Evolutionary conservation across 2,888 invertebrate species (phyloP), one percentile per base, ranked within the genome.

Genomic region (Netelia melanura): DNA sequence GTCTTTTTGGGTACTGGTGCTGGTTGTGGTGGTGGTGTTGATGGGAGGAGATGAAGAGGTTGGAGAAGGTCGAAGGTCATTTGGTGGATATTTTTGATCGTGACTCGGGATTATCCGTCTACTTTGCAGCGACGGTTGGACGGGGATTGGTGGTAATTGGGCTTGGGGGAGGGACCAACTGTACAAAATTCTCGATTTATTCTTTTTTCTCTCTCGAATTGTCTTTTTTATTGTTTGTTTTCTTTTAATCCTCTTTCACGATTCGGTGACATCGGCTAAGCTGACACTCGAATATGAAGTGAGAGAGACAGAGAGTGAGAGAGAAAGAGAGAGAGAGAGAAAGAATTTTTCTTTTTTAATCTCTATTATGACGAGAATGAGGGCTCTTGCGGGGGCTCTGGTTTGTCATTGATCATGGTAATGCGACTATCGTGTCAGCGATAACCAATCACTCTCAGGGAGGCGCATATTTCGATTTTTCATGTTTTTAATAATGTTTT

Each of bases 371-470:
- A 83, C 67, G 71, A 86, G 62, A 88, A 84, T 86, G 90, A 91
- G 91, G 92, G 79, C 71, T 71, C 71, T 72, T 93, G 93, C 79
- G 84, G 85, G 93, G 93, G 93, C 93, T 93, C 93, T 93, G 93
- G 93, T 93, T 93, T 93, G 93, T 93, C 93, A 93, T 93, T 93
- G 93, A 92, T 93, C 92, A 91, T 93, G 87, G 86, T 88, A 87
- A 86, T 87, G 86, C 87, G 86, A 88, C 85, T 85, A 61, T 74
- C 81, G 86, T 86, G 83, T 86, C 86, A 88, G 84, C 79, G 80
- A 85, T 76, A 83, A 82, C 81, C 74, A 74, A 82, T 86, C 86
- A 84, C 86, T 81, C 74, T 86, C 84, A 79, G 67, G 77, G 71
- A 74, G 74, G 64, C 80, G 77, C 79, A 86, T 79, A 58, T 74